Evolutionary conservation across 2,113 vertebrate species (phyloP).

Genomic region (Engystomops pustulosus): DNA sequence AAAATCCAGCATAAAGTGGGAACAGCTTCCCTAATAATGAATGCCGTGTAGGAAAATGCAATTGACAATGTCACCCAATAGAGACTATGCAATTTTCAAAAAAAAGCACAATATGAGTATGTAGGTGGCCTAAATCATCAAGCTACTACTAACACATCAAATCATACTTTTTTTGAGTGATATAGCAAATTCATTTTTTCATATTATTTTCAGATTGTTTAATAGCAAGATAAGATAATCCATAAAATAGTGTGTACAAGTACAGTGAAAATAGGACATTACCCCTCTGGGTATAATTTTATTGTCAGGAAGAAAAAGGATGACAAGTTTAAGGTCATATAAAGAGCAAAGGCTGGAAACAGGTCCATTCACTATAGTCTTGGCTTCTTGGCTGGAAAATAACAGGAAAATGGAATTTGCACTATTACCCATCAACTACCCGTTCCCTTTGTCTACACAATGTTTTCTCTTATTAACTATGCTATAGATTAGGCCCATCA

Average conservation of each 20-base stretch:
- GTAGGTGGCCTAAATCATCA: neutral
- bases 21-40: too few species aligned
- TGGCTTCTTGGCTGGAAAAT: conserved; percentile 8
- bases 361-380: neutral
- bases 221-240: neutral
- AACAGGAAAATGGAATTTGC: conserved; percentile 6
- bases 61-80: neutral
- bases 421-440: neutral
- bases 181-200: neutral
- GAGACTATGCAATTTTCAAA: neutral
- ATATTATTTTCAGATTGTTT: neutral
- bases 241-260: neutral
- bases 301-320: conserved; percentile 22
- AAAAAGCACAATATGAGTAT: neutral
- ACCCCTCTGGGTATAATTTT: conserved; percentile 31
- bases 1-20: too few species aligned
- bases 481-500: conserved; percentile 15
- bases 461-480: conserved; percentile 27
- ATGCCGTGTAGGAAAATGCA: neutral
- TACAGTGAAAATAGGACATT: conserved; percentile 11
- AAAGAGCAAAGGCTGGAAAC: neutral
- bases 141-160: neutral
- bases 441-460: neutral
- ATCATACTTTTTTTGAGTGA: neutral
- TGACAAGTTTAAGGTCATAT: conserved; percentile 18